A percentile compares a stretch with the other conserved stretches of the same genome.
phyloP scores from a whole-genome alignment of 2,113 vertebrate genomes.

The Heteronetta atricapilla region DNA sequence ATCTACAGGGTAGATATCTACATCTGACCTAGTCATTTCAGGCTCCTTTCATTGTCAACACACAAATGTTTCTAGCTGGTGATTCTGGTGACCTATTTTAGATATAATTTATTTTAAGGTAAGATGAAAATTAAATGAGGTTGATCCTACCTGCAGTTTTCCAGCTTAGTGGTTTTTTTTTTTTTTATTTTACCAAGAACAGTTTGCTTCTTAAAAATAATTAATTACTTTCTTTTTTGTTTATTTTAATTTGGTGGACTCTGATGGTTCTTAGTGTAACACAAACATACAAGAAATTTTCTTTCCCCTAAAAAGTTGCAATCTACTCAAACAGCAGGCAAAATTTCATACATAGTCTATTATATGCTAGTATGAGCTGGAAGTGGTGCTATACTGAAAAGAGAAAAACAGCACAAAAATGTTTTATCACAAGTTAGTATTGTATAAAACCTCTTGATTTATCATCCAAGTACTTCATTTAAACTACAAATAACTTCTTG shows the following conservation, averaged over 20 bases:
- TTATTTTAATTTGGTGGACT: neutral
- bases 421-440: constrained; percentile 41
- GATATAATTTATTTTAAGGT: neutral
- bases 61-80: neutral
- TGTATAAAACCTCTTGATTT: constrained; percentile 51
- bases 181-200: neutral
- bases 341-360: neutral
- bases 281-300: neutral
- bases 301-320: neutral
- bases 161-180: neutral
- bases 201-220: neutral
- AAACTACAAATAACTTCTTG: constrained; percentile 56
- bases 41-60: neutral
- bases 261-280: neutral
- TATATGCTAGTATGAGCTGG: neutral
- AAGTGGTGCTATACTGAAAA: neutral
- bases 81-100: neutral
- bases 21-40: neutral
- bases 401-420: constrained; percentile 33
- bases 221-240: neutral
- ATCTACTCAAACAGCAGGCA: neutral
- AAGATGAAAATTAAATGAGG: neutral
- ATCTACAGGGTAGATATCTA: neutral
- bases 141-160: neutral
- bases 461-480: constrained; percentile 45